Evolutionary conservation across 2,797 vertebrate genomes (phyloP).

Genomic region (Artibeus lituratus): DNA sequence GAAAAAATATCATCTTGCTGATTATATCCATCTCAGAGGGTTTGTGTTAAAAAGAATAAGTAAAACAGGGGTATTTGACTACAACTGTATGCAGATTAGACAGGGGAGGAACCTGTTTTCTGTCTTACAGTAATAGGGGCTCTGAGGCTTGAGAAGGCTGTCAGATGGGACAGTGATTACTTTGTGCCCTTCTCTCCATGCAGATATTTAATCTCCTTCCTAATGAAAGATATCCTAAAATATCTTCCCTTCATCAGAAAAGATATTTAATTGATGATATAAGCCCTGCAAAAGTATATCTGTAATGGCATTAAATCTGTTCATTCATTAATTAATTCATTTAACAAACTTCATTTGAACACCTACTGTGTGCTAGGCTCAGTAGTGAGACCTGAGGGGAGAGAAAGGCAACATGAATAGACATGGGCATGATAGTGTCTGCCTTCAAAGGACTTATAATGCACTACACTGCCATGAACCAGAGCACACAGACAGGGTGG

Average conservation of each 20-base stretch:
- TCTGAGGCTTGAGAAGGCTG: background rate
- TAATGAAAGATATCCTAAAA: background rate
- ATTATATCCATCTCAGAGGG: background rate
- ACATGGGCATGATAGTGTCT: accelerated
- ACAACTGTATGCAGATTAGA: background rate
- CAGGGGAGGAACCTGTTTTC: background rate
- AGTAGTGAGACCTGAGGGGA: background rate
- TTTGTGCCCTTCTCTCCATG: background rate
- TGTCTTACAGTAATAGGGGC: background rate
- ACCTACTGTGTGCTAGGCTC: background rate
- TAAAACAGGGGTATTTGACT: background rate
- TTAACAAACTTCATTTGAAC: background rate
- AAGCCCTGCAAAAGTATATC: background rate
- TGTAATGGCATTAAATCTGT: background rate
- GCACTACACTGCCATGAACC: accelerated
- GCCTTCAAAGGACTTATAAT: background rate
- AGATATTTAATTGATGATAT: background rate
- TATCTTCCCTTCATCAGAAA: background rate
- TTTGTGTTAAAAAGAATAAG: background rate
- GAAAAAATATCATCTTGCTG: background rate
- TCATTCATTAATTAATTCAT: background rate
- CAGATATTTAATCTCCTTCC: background rate
- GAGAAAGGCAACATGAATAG: background rate
- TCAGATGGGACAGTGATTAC: background rate
- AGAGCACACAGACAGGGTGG: accelerated